phyloP scores from a whole-genome alignment of 1,140 invertebrate genomes.

The Sminthurinus signatus region DNA sequence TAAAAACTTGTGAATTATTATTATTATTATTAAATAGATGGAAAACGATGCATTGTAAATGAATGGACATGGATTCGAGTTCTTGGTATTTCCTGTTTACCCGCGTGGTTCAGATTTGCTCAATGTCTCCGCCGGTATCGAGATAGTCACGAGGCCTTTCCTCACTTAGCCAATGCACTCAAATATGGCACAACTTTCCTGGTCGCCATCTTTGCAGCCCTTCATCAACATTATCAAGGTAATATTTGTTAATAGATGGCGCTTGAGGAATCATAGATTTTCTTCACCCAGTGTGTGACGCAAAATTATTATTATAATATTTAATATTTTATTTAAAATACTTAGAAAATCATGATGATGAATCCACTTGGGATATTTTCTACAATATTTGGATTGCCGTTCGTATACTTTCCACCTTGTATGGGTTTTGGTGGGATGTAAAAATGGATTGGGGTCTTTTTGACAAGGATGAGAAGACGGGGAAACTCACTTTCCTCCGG shows the following conservation, averaged over 20 bases:
- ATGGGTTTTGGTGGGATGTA: constrained; percentile 90
- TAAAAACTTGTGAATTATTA: too few relatives aligned
- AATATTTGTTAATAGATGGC: constrained; percentile 34
- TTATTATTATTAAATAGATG: too few relatives aligned
- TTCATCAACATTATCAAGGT: constrained; percentile 63
- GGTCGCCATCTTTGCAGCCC: constrained; percentile 77
- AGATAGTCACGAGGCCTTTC: constrained; percentile 82
- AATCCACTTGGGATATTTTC: constrained; percentile 39
- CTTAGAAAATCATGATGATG: too few relatives aligned
- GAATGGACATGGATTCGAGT: constrained; percentile 60
- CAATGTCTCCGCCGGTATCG: constrained; percentile 92
- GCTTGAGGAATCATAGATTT: too few relatives aligned
- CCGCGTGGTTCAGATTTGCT: constrained; percentile 95
- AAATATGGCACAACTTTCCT: constrained; percentile 98
- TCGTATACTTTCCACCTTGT: constrained; percentile 69
- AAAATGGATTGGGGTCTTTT: constrained; percentile 98
- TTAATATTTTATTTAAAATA: too few relatives aligned
- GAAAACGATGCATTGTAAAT: too few relatives aligned
- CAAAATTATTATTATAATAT: too few relatives aligned
- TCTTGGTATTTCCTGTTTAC: constrained; percentile 80
- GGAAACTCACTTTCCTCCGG: constrained; percentile 48
- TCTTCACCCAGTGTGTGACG: too few relatives aligned
- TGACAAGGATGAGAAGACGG: constrained; percentile 66
- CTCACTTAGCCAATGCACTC: constrained; percentile 92
- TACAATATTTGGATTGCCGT: constrained; percentile 72